Evolutionary conservation across 64 coral and sea anemone genomes (phyloP).

Genomic region (Pocillopora verrucosa): DNA sequence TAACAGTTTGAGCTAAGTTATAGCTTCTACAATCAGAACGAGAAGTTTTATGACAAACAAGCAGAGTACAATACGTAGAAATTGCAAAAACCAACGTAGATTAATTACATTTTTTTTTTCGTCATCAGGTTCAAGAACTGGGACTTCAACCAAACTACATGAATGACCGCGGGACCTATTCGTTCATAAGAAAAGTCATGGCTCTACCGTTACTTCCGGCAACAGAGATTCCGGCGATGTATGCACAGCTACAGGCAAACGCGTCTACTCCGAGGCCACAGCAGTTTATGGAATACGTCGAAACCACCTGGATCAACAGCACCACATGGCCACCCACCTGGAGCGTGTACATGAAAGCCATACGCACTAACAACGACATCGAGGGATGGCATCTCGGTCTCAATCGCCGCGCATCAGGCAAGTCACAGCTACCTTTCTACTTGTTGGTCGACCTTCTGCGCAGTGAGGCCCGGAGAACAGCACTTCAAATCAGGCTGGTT

Average conservation of each 20-base stretch:
- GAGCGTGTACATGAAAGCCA: slow-evolving; percentile 26
- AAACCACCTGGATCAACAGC: slow-evolving; percentile 1
- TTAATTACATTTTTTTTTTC: not conserved
- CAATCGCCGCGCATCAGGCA: slow-evolving; percentile 27
- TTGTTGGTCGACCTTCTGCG: not conserved
- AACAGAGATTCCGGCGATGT: not conserved
- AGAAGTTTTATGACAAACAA: too few species aligned
- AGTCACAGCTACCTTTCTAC: slow-evolving; percentile 38
- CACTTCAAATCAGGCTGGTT: slow-evolving; percentile 14
- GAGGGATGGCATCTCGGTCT: slow-evolving; percentile 58
- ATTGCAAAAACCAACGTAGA: too few species aligned
- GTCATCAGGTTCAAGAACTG: slow-evolving; percentile 20
- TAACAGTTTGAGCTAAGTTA: too few species aligned
- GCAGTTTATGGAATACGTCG: slow-evolving; percentile 4
- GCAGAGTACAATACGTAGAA: too few species aligned
- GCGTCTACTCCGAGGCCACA: not conserved
- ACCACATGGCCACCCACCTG: slow-evolving; percentile 26
- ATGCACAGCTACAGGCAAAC: not conserved
- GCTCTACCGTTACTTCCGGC: slow-evolving; percentile 15
- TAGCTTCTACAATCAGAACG: too few species aligned
- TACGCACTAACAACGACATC: slow-evolving; percentile 57
- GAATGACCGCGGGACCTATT: slow-evolving; percentile 10
- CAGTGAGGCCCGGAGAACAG: not conserved
- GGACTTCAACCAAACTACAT: not conserved
- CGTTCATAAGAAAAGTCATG: slow-evolving; percentile 6